Conservation (phyloP, 2,113 vertebrate genomes). For the Rattus norvegicus region GRCr8 NC_086021.1:149952001-149952500, state of each 20-base stretch:
- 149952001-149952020: neutral
- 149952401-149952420: constrained; percentile 29
- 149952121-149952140: neutral
- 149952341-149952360: neutral
- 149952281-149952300: neutral
- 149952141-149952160: neutral
- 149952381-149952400: neutral
- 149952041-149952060: neutral
- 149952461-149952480: constrained; percentile 31
- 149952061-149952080: neutral
- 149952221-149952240: neutral
- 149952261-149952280: neutral
- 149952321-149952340: neutral
- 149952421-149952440: neutral
- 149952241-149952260: neutral
- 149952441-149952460: neutral
- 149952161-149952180: constrained; percentile 31
- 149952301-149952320: neutral
- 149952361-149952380: constrained; percentile 1
- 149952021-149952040: neutral
- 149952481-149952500: constrained; percentile 28
- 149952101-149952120: neutral
- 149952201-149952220: neutral
- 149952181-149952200: neutral
- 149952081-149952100: neutral